Base-by-base conservation (phyloP, 2,888 invertebrate genomes). In the Nomada hirtipes region DNA sequence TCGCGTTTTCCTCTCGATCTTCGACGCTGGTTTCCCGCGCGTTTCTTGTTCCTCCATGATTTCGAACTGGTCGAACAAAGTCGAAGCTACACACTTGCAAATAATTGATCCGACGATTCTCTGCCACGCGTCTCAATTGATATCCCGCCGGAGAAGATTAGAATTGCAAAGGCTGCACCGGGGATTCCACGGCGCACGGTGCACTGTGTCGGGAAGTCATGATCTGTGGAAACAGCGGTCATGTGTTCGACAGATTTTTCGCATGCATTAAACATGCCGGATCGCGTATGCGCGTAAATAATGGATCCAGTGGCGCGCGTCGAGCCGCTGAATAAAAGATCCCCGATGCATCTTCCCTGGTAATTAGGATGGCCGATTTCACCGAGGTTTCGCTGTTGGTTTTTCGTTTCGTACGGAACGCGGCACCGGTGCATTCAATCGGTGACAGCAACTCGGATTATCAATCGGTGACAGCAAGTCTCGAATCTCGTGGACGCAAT, bases 261-360 rank as follows among this genome's bases (percentile, higher is more conserved):
- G 4, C 70, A 82, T 75, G 74, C 61, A 79, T 82, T 74, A 82
- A 74, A 82, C 74, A 81, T 78, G 23, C 4, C 11, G 20, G 13
- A 13, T 57, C 60, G 64, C 47, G n/a, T 44, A 18, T 11, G 20
- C 52, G n/a, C 50, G 52, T 73, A 86, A 81, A 77, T 83, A 72
- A 86, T 76, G 60, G 68, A 76, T 85, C 69, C 47, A 52, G 44
- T 7, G 36, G 36, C 47, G 59, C 52, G n/a, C 18, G 29, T 68
- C 52, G 52, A 18, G 10, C 42, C 53, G 36, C 47, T 79, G 69
- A 79, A 86, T 77, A 83, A 80, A 83, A 85, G 70, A 85, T 79
- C 23, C 64, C 4, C 26, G n/a, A 3, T 15, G 36, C 26, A 71
- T 50, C 53, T 68, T 26, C 2, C n/a, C 18, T 3, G 18, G 13